Evolutionary conservation across 2,113 vertebrate species (phyloP), one percentile per base, ranked within the genome.

Genomic region (Puffinus mauretanicus): DNA sequence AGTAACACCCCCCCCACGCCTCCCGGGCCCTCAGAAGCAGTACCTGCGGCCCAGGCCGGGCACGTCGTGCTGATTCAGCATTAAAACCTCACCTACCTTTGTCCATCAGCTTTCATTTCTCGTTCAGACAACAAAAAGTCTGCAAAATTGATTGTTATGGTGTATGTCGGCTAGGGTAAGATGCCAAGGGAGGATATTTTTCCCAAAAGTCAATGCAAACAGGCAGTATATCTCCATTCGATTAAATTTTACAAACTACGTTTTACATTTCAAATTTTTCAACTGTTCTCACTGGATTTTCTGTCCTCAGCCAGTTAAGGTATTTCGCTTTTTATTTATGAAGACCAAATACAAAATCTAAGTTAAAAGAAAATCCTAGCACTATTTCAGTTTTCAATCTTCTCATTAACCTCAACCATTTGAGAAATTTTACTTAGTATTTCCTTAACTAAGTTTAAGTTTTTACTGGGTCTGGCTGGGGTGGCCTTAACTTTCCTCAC

Each of bases 1-100:
- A 42, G 4, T 32, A 10, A 6, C 16, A 2, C 40, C 40, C 14
- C 2, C 6, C 11, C 5, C 44, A 16, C 29, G 4, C 47, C 47
- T 11, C 3, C 2, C 6, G 7, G 3, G 13, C 16, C 46, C 15
- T 27, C 34, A 16, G 38, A 4, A 9, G 52, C 7, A 4, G 4
- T 1, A 0, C 5, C 24, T 3, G 34, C 4, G 3, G 5, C 3
- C 5, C 3, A 0, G 15, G 25, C 4, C 1, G 0, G 4, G 22
- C 19, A 0, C 15, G 4, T 13, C 3, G 21, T 0, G 36, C 7
- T 2, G 4, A 1, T 0, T 8, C 38, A 5, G 30, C 7, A 0
- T 29, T 62, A 20, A 46, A 70, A 34, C 8, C 18, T 18, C 27
- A 16, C 11, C 17, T 11, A 4, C 20, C 21, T 30, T 40, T 8